These are phyloP conservation scores for Myotis vivesi DNA, from an alignment of 2,797 vertebrate genomes.

Conservation along the genomic window DNA sequence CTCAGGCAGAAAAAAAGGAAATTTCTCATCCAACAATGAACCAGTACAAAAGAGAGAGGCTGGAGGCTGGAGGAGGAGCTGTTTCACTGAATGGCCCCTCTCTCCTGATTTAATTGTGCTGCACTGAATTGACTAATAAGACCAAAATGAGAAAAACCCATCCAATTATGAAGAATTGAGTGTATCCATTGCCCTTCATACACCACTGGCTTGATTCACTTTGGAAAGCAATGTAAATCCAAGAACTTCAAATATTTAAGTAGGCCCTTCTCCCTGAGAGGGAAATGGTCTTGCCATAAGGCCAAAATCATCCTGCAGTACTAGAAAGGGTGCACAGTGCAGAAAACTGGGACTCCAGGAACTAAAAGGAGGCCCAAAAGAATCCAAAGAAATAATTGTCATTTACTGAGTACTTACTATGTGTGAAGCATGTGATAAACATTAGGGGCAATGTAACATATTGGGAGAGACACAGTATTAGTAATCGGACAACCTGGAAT, in stretches of 20 bases:
- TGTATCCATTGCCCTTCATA: constrained; percentile 37
- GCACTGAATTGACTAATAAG: constrained; percentile 56
- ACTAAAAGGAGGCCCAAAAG: neutral
- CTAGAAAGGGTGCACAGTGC: neutral
- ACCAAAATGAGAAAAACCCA: constrained; percentile 60
- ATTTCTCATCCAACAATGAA: neutral
- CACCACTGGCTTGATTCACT: constrained; percentile 46
- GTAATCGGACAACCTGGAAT: neutral
- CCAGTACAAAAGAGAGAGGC: neutral
- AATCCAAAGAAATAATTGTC: neutral
- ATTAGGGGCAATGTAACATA: neutral
- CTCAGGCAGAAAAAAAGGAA: constrained; percentile 8
- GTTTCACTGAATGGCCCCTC: neutral
- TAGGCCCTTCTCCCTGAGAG: neutral
- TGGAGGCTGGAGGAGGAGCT: neutral
- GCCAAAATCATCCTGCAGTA: neutral
- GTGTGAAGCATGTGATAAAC: neutral
- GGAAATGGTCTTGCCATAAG: neutral
- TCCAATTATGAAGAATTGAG: constrained; percentile 48
- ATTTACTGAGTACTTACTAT: neutral
- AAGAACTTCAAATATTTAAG: constrained; percentile 57
- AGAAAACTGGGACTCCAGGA: neutral
- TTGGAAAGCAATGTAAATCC: constrained; percentile 53
- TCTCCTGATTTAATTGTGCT: constrained; percentile 50
- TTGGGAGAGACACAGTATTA: neutral